Conservation (phyloP, 2,797 vertebrate genomes). For the Tragelaphus oryx region DNA sequence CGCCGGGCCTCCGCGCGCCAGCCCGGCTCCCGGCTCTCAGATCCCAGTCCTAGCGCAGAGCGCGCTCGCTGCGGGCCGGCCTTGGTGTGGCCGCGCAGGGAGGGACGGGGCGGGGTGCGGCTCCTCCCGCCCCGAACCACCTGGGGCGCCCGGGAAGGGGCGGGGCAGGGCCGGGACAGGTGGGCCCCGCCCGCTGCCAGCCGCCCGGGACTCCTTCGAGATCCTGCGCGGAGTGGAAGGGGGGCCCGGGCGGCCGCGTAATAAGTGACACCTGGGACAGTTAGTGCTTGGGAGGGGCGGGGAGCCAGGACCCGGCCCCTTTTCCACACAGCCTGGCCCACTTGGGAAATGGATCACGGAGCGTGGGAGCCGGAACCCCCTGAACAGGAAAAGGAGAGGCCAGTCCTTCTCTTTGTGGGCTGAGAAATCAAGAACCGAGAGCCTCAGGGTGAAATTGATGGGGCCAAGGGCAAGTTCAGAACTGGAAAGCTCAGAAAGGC, state of each 20-base stretch:
- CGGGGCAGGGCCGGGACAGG: slow-evolving; percentile 42
- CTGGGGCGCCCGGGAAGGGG: slow-evolving; percentile 42
- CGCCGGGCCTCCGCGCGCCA: not conserved
- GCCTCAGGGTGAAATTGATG: too few relatives aligned
- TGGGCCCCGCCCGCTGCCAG: slow-evolving; percentile 4
- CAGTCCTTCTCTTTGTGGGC: not conserved
- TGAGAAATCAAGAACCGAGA: not conserved
- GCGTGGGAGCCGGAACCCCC: too few relatives aligned
- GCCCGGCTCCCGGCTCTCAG: not conserved
- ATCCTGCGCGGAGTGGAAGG: not conserved
- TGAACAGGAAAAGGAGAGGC: not conserved
- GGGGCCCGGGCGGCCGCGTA: not conserved
- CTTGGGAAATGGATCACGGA: not conserved
- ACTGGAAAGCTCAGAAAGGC: not conserved
- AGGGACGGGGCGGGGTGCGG: slow-evolving; percentile 49
- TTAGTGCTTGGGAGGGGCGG: not conserved
- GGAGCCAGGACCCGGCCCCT: not conserved
- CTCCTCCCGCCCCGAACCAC: slow-evolving; percentile 48
- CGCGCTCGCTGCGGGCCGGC: slow-evolving; percentile 36
- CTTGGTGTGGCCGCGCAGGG: slow-evolving; percentile 53
- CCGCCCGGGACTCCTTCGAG: not conserved
- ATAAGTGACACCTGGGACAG: not conserved
- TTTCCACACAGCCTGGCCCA: not conserved
- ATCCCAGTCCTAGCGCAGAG: not conserved
- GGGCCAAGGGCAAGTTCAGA: not conserved